Percentiles rank a stretch among this genome's conserved stretches.
Evolutionary conservation across 1,140 invertebrate genomes (phyloP).

Genomic region (Caenorhabditis latens): DNA sequence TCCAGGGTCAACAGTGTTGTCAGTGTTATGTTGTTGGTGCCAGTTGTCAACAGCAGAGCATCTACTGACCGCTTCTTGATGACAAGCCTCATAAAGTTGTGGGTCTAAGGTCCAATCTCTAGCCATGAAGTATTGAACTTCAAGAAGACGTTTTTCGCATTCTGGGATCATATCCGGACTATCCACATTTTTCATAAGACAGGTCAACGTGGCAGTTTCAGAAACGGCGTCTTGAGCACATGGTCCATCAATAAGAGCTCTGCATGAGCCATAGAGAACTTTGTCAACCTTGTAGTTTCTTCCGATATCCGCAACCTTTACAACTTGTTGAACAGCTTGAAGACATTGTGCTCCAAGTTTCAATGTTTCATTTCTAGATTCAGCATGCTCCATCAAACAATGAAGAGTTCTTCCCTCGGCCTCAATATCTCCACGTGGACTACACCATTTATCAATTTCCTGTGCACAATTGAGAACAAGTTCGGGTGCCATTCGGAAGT

Average conservation of each 20-base stretch:
- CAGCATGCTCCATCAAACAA: conserved; percentile 92
- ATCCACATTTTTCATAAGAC: conserved; percentile 91
- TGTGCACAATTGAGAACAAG: conserved; percentile 88
- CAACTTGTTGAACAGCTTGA: conserved; percentile 69
- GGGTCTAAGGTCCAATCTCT: conserved; percentile 90
- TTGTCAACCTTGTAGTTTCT: conserved; percentile 77
- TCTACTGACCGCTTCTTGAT: conserved; percentile 85
- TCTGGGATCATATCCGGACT: conserved; percentile 87
- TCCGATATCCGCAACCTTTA: conserved; percentile 77
- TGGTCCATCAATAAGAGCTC: conserved; percentile 72
- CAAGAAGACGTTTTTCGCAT: conserved; percentile 90
- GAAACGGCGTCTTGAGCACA: conserved; percentile 74
- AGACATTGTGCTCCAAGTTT: conserved; percentile 72
- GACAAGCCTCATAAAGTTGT: conserved; percentile 88
- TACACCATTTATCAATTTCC: conserved; percentile 83
- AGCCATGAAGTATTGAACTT: conserved; percentile 96
- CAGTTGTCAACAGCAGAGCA: conserved; percentile 86
- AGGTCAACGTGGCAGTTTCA: conserved; percentile 83
- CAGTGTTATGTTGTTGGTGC: conserved; percentile 80
- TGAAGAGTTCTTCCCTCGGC: conserved; percentile 90
- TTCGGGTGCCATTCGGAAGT: conserved; percentile 91
- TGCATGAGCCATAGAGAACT: conserved; percentile 76
- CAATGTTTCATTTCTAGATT: conserved; percentile 70
- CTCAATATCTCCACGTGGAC: conserved; percentile 80
- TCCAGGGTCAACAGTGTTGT: conserved; percentile 83